phyloP scores from a whole-genome alignment of 2,888 invertebrate species.

The Hirudinaria manillensis region DNA sequence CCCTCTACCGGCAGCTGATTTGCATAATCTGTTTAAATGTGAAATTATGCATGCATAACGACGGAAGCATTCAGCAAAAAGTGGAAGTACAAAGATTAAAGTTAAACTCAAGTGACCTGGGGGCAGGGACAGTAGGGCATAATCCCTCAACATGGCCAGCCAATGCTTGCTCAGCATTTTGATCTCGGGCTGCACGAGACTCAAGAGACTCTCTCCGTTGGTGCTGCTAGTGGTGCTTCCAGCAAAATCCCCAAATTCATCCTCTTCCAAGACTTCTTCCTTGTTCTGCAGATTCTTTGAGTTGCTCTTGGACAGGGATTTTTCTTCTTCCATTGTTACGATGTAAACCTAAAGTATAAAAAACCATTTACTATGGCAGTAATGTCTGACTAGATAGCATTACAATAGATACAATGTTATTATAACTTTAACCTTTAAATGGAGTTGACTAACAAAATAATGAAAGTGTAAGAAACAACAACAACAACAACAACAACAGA shows the following conservation, averaged over 20 bases:
- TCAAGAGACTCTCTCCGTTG: slow-evolving; percentile 62
- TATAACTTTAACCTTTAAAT: background rate
- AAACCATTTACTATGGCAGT: background rate
- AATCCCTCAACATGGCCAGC: slow-evolving; percentile 88
- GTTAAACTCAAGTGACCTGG: slow-evolving; percentile 40
- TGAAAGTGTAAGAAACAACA: background rate
- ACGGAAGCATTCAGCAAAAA: no score
- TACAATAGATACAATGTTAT: background rate
- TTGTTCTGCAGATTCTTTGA: background rate
- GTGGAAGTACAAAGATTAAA: no score
- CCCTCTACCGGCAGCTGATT: slow-evolving; percentile 73
- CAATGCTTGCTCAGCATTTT: slow-evolving; percentile 85
- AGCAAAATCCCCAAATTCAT: slow-evolving; percentile 35
- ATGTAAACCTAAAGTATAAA: slow-evolving; percentile 68
- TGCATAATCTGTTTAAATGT: slow-evolving; percentile 68
- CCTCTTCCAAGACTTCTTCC: slow-evolving; percentile 20
- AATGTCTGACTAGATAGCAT: background rate
- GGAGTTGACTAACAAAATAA: background rate
- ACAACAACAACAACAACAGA: background rate
- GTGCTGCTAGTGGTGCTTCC: background rate
- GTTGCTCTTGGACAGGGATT: slow-evolving; percentile 17
- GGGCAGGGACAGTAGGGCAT: slow-evolving; percentile 84
- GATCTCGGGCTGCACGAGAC: slow-evolving; percentile 87
- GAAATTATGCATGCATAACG: background rate
- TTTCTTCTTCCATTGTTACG: slow-evolving; percentile 69